A percentile compares a stretch with the other conserved stretches of the same genome.
These are phyloP conservation scores for Nephrotoma appendiculata DNA, from an alignment of 2,888 invertebrate species.

Conservation along the genomic window DNA sequence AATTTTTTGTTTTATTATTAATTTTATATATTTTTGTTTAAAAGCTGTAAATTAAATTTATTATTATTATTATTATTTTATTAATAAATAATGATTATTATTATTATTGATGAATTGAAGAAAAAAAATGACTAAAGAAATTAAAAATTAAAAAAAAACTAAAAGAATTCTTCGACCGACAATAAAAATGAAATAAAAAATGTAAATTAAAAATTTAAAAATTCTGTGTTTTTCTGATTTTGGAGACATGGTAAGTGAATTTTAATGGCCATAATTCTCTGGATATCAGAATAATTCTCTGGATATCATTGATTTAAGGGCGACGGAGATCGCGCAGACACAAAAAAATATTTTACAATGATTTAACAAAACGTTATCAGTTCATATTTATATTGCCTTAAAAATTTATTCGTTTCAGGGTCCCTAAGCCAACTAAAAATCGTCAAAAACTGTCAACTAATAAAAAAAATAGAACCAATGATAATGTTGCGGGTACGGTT, in stretches of 20 bases:
- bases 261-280: background rate
- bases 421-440: too few relatives aligned
- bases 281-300: too few relatives aligned
- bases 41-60: background rate
- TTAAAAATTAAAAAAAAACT: slow-evolving; percentile 2
- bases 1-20: background rate
- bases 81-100: background rate
- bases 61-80: background rate
- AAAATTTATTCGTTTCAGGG: too few relatives aligned
- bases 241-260: background rate
- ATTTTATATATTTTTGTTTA: background rate
- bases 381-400: too few relatives aligned
- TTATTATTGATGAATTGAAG: slow-evolving; percentile 3
- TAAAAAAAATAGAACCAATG: too few relatives aligned
- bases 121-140: slow-evolving; percentile 3
- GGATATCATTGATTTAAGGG: too few relatives aligned
- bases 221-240: background rate
- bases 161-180: background rate
- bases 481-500: too few relatives aligned
- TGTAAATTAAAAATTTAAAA: background rate
- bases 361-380: too few relatives aligned
- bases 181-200: slow-evolving; percentile 9
- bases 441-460: too few relatives aligned
- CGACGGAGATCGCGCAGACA: too few relatives aligned
- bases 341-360: too few relatives aligned